Conservation (phyloP, 2,113 vertebrate genomes). For the Megaceryle maxima region DNA sequence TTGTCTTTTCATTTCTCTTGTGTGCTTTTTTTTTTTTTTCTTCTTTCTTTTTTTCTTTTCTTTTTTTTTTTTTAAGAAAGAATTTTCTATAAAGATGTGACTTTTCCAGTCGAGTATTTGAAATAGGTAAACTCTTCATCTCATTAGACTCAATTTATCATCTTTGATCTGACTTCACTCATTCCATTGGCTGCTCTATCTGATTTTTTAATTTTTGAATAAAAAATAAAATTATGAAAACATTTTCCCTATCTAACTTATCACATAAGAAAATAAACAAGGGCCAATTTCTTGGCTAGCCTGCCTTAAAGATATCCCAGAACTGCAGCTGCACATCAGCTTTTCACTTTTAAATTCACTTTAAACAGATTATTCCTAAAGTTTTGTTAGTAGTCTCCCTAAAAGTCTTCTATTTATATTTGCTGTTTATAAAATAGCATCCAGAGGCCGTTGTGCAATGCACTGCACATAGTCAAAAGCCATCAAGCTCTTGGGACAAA, state of each 20-base stretch:
- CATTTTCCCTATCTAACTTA: constrained; percentile 48
- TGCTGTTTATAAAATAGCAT: constrained; percentile 37
- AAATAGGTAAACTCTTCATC: constrained; percentile 71
- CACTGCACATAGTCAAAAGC: background rate
- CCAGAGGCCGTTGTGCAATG: constrained; percentile 45
- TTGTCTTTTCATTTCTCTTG: too few relatives aligned
- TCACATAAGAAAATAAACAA: constrained; percentile 63
- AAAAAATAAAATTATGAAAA: background rate
- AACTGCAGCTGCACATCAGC: constrained; percentile 37
- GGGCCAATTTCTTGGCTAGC: constrained; percentile 7
- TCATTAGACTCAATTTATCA: constrained; percentile 56
- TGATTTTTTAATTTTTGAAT: constrained; percentile 27
- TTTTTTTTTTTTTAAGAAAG: too few relatives aligned
- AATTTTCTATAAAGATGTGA: constrained; percentile 54
- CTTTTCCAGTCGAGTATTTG: constrained; percentile 52
- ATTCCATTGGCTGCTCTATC: constrained; percentile 41
- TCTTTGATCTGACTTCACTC: constrained; percentile 66
- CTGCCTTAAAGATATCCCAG: background rate
- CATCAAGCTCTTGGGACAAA: constrained; percentile 48
- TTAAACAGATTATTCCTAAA: constrained; percentile 40
- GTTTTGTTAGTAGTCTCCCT: constrained; percentile 8
- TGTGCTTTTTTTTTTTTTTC: too few relatives aligned
- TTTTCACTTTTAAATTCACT: constrained; percentile 60
- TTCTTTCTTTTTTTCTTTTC: too few relatives aligned
- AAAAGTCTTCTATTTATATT: constrained; percentile 54